phyloP scores from a whole-genome alignment of 2,797 vertebrate genomes.

The Gastrophryne carolinensis region DNA sequence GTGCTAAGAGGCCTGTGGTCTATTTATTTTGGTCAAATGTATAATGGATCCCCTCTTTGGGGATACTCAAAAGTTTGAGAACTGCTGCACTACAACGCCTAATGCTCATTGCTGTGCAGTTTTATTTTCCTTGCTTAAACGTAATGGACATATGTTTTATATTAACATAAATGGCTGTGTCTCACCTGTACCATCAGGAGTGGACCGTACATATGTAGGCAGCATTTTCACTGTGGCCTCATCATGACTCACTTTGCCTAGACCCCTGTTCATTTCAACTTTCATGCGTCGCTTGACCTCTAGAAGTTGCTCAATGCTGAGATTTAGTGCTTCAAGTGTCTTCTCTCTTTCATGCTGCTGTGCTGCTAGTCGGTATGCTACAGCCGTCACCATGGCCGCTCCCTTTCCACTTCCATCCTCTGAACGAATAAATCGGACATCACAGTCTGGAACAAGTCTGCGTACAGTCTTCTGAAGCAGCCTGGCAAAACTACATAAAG shows the following conservation, averaged over 20 bases:
- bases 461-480: constrained; percentile 87
- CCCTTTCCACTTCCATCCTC: constrained; percentile 94
- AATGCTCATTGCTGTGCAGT: no score
- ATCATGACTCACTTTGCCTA: constrained; percentile 73
- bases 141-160: no score
- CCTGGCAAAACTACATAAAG: constrained; percentile 79
- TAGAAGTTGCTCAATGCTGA: constrained; percentile 82
- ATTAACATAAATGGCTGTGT: no score
- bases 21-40: no score
- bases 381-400: constrained; percentile 94
- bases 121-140: no score
- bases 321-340: constrained; percentile 75
- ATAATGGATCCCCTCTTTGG: no score
- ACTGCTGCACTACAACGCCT: no score
- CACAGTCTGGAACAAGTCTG: constrained; percentile 86
- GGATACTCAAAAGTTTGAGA: no score
- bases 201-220: constrained; percentile 87
- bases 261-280: constrained; percentile 77
- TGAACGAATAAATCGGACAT: constrained; percentile 86
- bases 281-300: constrained; percentile 85
- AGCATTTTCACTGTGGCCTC: constrained; percentile 87
- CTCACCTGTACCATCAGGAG: constrained; percentile 90
- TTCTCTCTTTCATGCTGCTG: constrained; percentile 82
- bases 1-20: no score
- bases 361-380: constrained; percentile 84